Conservation (phyloP, 2,888 invertebrate species). For the Agonum fuliginosum region DNA sequence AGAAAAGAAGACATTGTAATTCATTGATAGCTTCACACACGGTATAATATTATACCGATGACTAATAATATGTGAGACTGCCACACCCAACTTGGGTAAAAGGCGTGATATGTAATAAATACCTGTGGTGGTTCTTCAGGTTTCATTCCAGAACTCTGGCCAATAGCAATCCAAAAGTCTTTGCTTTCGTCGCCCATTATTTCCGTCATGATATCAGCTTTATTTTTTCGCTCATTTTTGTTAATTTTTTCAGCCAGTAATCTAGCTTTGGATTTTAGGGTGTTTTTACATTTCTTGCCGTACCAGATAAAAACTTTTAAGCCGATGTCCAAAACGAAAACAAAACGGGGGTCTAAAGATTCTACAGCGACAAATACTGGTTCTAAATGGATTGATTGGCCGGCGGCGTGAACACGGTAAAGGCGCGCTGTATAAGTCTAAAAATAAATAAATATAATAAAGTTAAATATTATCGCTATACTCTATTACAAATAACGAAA, state of each 20-base stretch:
- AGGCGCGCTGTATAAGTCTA: slow-evolving; percentile 88
- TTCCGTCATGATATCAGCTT: slow-evolving; percentile 91
- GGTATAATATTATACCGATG: no score
- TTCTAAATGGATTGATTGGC: slow-evolving; percentile 90
- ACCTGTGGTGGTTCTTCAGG: slow-evolving; percentile 73
- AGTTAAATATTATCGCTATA: slow-evolving; percentile 34
- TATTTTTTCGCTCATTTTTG: slow-evolving; percentile 97
- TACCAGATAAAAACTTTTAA: slow-evolving; percentile 93
- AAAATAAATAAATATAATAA: slow-evolving; percentile 65
- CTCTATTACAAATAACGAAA: no score
- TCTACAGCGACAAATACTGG: slow-evolving; percentile 83
- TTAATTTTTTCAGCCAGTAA: slow-evolving; percentile 98
- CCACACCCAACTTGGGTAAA: no score
- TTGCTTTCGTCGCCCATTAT: slow-evolving; percentile 87
- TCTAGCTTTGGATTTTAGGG: slow-evolving; percentile 89
- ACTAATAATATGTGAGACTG: no score
- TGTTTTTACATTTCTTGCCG: slow-evolving; percentile 90
- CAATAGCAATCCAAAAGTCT: slow-evolving; percentile 89
- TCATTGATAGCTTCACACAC: no score
- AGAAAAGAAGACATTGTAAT: no score
- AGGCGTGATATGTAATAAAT: no score
- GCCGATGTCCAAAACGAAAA: slow-evolving; percentile 93
- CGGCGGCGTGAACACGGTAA: slow-evolving; percentile 93
- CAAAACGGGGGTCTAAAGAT: slow-evolving; percentile 92
- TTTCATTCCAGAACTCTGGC: slow-evolving; percentile 75